Percentiles rank a stretch among this genome's conserved stretches.
These are phyloP conservation scores for Cataglyphis altisquamis DNA, from an alignment of 2,888 invertebrate genomes.

Conservation along the genomic window DNA sequence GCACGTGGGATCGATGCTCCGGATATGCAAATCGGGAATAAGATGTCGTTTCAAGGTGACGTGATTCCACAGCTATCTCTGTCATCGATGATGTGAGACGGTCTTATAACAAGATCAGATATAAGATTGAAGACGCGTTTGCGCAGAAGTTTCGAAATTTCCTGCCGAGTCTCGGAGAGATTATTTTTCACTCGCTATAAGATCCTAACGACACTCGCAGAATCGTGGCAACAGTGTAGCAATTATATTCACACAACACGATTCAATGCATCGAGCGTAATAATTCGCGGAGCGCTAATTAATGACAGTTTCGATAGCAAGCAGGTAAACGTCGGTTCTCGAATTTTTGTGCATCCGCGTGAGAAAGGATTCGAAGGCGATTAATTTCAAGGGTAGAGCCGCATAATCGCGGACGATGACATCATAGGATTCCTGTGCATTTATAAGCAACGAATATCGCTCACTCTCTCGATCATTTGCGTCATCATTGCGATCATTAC, in stretches of 20 bases:
- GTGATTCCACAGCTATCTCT: not conserved
- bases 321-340: not conserved
- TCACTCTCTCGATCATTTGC: conserved; percentile 15
- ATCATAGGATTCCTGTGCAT: conserved; percentile 40
- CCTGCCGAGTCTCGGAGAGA: not conserved
- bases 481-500: not conserved
- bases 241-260: conserved; percentile 25
- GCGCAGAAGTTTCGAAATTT: not conserved
- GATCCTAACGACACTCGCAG: conserved; percentile 5
- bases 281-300: conserved; percentile 34
- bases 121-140: not conserved
- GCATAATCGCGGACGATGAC: conserved; percentile 44
- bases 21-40: conserved; percentile 19
- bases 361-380: conserved; percentile 36
- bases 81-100: not conserved
- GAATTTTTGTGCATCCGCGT: conserved; percentile 36
- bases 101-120: not conserved
- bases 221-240: not conserved
- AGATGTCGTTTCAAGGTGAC: conserved; percentile 21
- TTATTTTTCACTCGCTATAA: not conserved
- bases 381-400: conserved; percentile 51
- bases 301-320: conserved; percentile 20
- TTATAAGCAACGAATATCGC: conserved; percentile 7
- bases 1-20: conserved; percentile 44
- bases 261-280: conserved; percentile 23